These are phyloP conservation scores for Torymus auratus DNA, from an alignment of 2,888 invertebrate genomes.

Conservation along the genomic window DNA sequence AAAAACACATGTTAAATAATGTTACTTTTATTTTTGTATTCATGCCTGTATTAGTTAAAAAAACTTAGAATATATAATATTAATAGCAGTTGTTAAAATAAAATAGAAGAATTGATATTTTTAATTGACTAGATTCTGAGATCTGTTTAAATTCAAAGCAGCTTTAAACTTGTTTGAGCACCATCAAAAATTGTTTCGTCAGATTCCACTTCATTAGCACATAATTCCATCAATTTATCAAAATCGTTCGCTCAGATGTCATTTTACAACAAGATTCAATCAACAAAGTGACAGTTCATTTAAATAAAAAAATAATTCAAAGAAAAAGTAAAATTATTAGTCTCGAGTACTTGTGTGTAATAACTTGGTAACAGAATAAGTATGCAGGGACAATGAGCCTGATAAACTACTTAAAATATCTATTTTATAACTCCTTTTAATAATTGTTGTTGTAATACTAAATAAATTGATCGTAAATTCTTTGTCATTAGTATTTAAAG, in stretches of 20 bases:
- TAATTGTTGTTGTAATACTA: background rate
- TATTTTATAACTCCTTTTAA: conserved; percentile 6
- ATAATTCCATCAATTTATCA: conserved; percentile 50
- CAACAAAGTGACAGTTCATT: conserved; percentile 46
- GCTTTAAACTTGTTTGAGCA: conserved; percentile 53
- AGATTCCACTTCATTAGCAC: conserved; percentile 54
- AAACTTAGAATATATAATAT: background rate
- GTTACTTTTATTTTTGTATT: no score
- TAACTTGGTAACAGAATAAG: conserved; percentile 48
- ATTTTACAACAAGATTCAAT: conserved; percentile 20
- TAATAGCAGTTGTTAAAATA: conserved; percentile 22
- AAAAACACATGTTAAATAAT: no score
- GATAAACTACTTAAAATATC: conserved; percentile 3
- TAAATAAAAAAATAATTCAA: conserved; percentile 1
- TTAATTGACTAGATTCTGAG: conserved; percentile 14
- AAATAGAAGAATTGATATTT: conserved; percentile 23
- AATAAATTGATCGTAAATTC: conserved; percentile 18
- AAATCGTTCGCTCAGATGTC: conserved; percentile 42
- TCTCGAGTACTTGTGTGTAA: conserved; percentile 57
- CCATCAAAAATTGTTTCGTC: conserved; percentile 45
- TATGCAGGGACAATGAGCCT: background rate
- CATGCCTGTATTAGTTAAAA: background rate
- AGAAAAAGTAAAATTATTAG: conserved; percentile 26
- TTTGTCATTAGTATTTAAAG: conserved; percentile 41
- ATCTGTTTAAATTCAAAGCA: conserved; percentile 40